These are phyloP conservation scores for Diplodus puntazzo DNA, from an alignment of 2,797 vertebrate species.

Conservation along the genomic window DNA sequence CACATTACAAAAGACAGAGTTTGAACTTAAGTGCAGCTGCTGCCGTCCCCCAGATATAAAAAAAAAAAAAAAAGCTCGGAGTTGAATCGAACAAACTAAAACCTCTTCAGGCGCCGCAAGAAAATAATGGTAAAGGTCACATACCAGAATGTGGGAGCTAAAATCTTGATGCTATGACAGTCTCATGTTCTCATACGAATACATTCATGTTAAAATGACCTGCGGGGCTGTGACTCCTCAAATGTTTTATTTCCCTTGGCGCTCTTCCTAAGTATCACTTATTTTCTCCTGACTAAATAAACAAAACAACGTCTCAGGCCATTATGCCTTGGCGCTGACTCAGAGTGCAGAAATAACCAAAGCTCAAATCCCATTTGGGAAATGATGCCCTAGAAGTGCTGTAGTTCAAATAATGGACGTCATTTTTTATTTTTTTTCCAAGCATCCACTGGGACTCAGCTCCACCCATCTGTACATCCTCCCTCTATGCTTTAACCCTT, in stretches of 20 bases:
- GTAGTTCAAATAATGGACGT: constrained; percentile 33
- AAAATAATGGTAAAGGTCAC: constrained; percentile 42
- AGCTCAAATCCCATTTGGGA: constrained; percentile 50
- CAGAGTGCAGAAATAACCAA: constrained; percentile 54
- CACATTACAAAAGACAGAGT: background rate
- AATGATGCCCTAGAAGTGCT: constrained; percentile 42
- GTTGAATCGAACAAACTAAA: constrained; percentile 12
- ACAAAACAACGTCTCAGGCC: constrained; percentile 63
- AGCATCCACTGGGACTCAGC: constrained; percentile 17
- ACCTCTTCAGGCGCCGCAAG: constrained; percentile 3
- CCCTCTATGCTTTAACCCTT: background rate
- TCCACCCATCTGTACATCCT: constrained; percentile 23
- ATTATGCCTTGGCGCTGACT: constrained; percentile 57
- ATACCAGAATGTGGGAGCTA: constrained; percentile 45
- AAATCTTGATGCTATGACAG: constrained; percentile 28
- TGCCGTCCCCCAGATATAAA: background rate
- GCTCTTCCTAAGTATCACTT: constrained; percentile 56
- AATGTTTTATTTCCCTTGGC: constrained; percentile 66
- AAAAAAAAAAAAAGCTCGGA: background rate
- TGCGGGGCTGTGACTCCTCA: constrained; percentile 45
- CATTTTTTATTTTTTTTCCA: constrained; percentile 19
- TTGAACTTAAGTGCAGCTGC: constrained; percentile 8
- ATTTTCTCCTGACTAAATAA: constrained; percentile 70
- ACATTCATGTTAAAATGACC: constrained; percentile 49
- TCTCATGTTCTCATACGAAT: constrained; percentile 56